phyloP scores from a whole-genome alignment of 2,797 vertebrate species.

The Oreochromis mossambicus region DNA sequence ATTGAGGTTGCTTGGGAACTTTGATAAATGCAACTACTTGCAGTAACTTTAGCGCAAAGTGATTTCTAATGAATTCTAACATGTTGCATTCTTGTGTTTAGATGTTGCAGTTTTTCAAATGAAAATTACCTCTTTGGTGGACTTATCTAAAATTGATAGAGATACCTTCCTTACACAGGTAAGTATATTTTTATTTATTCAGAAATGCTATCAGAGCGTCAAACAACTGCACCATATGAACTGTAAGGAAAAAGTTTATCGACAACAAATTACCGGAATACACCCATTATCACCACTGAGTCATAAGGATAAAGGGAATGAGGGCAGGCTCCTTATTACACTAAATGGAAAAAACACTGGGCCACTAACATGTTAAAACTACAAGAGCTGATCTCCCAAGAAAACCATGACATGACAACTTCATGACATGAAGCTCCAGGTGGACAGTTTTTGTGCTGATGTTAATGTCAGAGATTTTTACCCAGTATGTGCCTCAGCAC shows the following conservation, averaged over 20 bases:
- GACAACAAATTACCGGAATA: background rate
- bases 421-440: background rate
- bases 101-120: background rate
- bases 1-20: background rate
- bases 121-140: background rate
- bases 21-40: background rate
- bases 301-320: background rate
- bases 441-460: background rate
- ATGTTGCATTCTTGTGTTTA: background rate
- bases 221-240: background rate
- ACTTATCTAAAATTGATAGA: background rate
- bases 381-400: background rate
- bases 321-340: background rate
- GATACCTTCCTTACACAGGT: background rate
- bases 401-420: background rate
- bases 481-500: background rate
- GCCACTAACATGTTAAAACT: background rate
- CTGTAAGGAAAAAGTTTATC: background rate
- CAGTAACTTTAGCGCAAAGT: background rate
- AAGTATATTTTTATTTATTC: background rate
- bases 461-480: background rate
- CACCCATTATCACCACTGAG: background rate
- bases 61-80: background rate
- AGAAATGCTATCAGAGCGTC: background rate
- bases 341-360: background rate